A percentile compares a stretch with the other conserved stretches of the same genome.
These are phyloP conservation scores for Lordiphosa mommai DNA, from an alignment of 1,140 invertebrate species.

Conservation along the genomic window DNA sequence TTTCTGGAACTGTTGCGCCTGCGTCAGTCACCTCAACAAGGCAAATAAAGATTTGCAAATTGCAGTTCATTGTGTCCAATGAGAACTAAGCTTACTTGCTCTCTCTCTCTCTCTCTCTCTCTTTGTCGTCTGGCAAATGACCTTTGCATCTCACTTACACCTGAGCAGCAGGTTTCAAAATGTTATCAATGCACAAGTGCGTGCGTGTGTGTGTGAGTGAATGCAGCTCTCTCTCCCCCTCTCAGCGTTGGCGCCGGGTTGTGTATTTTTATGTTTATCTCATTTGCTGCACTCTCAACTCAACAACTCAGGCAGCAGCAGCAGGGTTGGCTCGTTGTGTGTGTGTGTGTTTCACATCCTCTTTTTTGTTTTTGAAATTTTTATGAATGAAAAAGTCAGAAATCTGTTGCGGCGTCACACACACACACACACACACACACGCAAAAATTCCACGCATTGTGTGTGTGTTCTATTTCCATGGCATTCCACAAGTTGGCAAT, in stretches of 20 bases:
- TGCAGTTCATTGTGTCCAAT: constrained; percentile 39
- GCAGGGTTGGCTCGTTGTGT: constrained; percentile 5
- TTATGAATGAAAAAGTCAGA: constrained; percentile 70
- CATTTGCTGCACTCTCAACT: background rate
- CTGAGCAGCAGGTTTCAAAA: constrained; percentile 4
- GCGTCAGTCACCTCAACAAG: background rate
- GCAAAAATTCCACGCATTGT: constrained; percentile 9
- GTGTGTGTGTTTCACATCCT: constrained; percentile 6
- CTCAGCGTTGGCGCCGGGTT: constrained; percentile 9
- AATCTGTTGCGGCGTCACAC: constrained; percentile 34
- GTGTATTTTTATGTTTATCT: constrained; percentile 11
- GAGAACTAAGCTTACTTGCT: constrained; percentile 3
- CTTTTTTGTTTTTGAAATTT: constrained; percentile 48
- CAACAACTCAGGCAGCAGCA: background rate
- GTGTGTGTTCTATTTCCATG: constrained; percentile 44
- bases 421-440: constrained; percentile 10
- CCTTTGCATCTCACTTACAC: constrained; percentile 25
- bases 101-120: background rate
- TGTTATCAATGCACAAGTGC: constrained; percentile 6
- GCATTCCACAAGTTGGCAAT: constrained; percentile 67
- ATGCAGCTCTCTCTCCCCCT: constrained; percentile 13
- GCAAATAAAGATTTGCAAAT: background rate
- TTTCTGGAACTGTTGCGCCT: constrained; percentile 13
- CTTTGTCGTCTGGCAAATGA: constrained; percentile 16
- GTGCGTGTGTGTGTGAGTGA: background rate